Conservation (phyloP, 2,888 invertebrate genomes). For the Anodontia alba region DNA sequence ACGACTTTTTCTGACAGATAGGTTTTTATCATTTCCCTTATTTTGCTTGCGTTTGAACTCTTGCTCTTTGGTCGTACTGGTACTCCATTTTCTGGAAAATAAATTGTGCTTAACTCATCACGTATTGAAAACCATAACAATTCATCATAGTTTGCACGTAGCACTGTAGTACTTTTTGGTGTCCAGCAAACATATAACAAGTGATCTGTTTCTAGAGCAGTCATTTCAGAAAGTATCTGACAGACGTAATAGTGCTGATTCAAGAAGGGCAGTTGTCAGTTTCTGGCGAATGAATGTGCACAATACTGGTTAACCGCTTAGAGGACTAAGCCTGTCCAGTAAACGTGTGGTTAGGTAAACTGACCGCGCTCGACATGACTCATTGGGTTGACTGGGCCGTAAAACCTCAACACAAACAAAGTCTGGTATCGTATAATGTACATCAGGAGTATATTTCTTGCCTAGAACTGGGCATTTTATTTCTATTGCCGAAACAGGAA, state of each 20-base stretch:
- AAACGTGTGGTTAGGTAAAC: no score
- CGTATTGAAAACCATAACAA: background rate
- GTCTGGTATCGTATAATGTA: background rate
- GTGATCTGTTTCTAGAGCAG: background rate
- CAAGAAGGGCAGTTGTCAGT: no score
- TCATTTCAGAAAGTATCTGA: background rate
- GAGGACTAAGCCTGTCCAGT: no score
- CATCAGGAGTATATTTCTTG: background rate
- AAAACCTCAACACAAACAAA: no score
- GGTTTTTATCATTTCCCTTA: background rate
- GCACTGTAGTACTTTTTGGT: background rate
- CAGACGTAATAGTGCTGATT: background rate
- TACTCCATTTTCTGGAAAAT: background rate
- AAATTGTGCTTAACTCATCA: background rate
- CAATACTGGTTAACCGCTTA: no score
- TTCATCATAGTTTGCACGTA: background rate
- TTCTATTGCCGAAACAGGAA: background rate
- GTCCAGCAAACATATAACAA: background rate
- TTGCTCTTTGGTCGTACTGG: background rate
- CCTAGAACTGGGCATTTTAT: background rate
- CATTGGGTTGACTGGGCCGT: no score
- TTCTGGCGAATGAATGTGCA: no score
- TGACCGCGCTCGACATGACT: no score
- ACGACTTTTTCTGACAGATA: background rate
- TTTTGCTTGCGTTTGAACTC: background rate